Evolutionary conservation across 30 jellyfish, hydroid and myxozoan genomes (phyloP).

Genomic region (Chrysaora quinquecirrha): DNA sequence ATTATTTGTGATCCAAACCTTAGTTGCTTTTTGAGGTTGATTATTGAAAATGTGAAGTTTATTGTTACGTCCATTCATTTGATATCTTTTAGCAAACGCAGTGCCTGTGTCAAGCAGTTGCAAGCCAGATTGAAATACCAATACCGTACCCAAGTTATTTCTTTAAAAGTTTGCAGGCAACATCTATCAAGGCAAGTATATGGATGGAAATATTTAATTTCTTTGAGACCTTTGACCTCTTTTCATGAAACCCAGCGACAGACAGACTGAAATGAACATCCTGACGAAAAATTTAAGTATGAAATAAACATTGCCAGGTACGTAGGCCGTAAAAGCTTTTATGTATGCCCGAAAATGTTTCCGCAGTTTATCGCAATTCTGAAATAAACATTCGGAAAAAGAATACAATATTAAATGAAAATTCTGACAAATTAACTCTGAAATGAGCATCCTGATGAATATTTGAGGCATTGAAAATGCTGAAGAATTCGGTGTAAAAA

Average conservation of each 20-base stretch:
- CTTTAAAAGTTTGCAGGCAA: constrained; percentile 71
- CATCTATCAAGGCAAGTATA: constrained; percentile 73
- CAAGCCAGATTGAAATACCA: constrained; percentile 60
- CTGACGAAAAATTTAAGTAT: background rate
- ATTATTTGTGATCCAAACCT: too few relatives aligned
- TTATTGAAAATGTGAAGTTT: too few relatives aligned
- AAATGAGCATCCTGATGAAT: too few relatives aligned
- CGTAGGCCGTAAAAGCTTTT: background rate
- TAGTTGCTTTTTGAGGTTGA: too few relatives aligned
- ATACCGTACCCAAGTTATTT: constrained; percentile 70
- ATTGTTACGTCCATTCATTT: too few relatives aligned
- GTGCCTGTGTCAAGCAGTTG: constrained; percentile 58
- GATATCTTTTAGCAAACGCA: constrained; percentile 72
- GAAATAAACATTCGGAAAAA: too few relatives aligned
- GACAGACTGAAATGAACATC: too few relatives aligned
- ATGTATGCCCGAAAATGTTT: background rate
- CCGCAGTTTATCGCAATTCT: background rate
- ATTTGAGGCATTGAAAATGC: too few relatives aligned
- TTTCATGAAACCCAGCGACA: too few relatives aligned
- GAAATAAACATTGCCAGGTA: background rate
- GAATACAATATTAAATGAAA: too few relatives aligned
- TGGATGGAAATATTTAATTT: background rate
- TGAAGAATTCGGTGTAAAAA: too few relatives aligned
- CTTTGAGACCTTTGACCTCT: background rate
- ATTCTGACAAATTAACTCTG: too few relatives aligned